phyloP scores from a whole-genome alignment of 2,113 vertebrate species.

The Oxygymnocypris stewartii region DNA sequence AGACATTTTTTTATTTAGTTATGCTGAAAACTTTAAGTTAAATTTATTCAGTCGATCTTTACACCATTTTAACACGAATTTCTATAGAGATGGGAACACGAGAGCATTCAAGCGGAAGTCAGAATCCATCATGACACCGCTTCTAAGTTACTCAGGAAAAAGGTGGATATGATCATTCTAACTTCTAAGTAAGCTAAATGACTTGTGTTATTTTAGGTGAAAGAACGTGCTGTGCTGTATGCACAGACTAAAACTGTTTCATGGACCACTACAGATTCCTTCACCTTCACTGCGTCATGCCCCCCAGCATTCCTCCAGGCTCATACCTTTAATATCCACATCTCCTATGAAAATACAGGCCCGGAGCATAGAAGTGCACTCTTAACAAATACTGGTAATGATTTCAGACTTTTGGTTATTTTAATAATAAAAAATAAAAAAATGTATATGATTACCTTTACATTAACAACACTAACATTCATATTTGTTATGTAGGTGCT shows the following conservation, averaged over 20 bases:
- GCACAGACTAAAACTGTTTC: constrained; percentile 72
- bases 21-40: too few species aligned
- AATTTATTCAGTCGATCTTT: too few species aligned
- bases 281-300: constrained; percentile 79
- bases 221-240: constrained; percentile 77
- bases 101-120: too few species aligned
- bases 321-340: constrained; percentile 78
- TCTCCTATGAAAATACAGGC: constrained; percentile 77
- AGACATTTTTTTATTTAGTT: too few species aligned
- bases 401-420: background rate
- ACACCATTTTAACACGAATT: too few species aligned
- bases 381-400: constrained; percentile 82
- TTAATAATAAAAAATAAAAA: too few species aligned
- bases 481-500: constrained; percentile 70
- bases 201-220: constrained; percentile 70
- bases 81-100: too few species aligned
- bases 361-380: constrained; percentile 70
- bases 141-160: too few species aligned
- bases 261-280: constrained; percentile 80
- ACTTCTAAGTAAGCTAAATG: background rate
- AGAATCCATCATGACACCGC: too few species aligned
- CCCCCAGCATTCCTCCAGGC: constrained; percentile 78
- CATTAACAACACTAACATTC: background rate
- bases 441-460: background rate
- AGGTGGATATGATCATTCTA: background rate